Percentiles rank a stretch among this genome's conserved stretches.
phyloP scores from a whole-genome alignment of 2,888 invertebrate genomes.

The Cataglyphis cursor region DNA sequence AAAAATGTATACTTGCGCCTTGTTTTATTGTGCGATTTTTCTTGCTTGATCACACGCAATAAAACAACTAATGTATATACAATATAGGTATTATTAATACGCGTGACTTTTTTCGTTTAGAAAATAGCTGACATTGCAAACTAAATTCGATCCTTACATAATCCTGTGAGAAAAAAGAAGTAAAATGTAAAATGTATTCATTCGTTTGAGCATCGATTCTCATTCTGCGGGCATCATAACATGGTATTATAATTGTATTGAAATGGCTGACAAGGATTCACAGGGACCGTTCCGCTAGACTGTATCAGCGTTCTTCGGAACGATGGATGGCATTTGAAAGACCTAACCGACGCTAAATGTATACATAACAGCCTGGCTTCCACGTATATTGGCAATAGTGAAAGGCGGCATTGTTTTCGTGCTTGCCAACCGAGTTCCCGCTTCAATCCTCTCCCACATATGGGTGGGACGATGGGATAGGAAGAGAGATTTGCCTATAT shows the following conservation, averaged over 20 bases:
- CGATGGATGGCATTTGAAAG: slow-evolving; percentile 68
- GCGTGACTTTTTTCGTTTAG: not conserved
- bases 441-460: slow-evolving; percentile 51
- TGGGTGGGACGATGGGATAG: slow-evolving; percentile 40
- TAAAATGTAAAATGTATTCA: slow-evolving; percentile 16
- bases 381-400: slow-evolving; percentile 73
- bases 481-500: slow-evolving; percentile 67
- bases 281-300: slow-evolving; percentile 46
- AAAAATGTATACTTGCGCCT: not conserved
- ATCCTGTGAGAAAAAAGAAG: not conserved
- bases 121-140: slow-evolving; percentile 6
- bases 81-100: slow-evolving; percentile 6
- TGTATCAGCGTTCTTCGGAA: slow-evolving; percentile 64
- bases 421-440: slow-evolving; percentile 61
- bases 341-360: slow-evolving; percentile 70
- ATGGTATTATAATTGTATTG: slow-evolving; percentile 27
- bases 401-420: slow-evolving; percentile 75
- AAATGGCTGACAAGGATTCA: slow-evolving; percentile 64
- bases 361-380: slow-evolving; percentile 61
- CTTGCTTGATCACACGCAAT: too few relatives aligned
- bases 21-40: not conserved
- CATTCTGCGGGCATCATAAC: not conserved
- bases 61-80: not conserved
- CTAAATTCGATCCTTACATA: not conserved
- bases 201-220: slow-evolving; percentile 6